phyloP scores from a whole-genome alignment of 2,888 invertebrate genomes.

The Neelides folsomi region DNA sequence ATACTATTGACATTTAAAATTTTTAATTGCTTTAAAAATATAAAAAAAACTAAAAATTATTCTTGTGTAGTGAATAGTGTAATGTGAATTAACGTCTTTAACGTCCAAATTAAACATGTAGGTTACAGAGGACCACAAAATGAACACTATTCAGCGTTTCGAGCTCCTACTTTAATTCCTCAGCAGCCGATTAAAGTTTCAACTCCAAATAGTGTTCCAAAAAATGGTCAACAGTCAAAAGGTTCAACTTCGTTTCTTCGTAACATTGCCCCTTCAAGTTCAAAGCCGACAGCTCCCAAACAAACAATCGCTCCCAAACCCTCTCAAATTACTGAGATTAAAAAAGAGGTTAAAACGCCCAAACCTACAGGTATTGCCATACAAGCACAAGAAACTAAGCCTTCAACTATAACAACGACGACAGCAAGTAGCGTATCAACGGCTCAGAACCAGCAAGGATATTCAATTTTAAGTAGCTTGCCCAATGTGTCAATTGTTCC shows the following conservation, averaged over 20 bases:
- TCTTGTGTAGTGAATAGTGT: too few species aligned
- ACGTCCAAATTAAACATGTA: too few species aligned
- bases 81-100: too few species aligned
- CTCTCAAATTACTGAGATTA: constrained; percentile 21
- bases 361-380: neutral
- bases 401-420: constrained; percentile 5
- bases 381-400: neutral
- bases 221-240: too few species aligned
- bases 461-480: constrained; percentile 28
- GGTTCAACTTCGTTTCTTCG: too few species aligned
- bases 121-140: too few species aligned
- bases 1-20: too few species aligned
- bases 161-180: constrained; percentile 18
- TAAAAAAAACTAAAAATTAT: too few species aligned
- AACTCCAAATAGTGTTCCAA: too few species aligned
- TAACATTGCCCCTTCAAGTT: neutral
- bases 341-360: constrained; percentile 11
- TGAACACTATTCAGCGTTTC: constrained; percentile 27
- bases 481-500: constrained; percentile 33
- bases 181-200: too few species aligned
- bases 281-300: neutral
- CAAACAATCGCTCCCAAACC: neutral
- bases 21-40: too few species aligned
- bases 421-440: constrained; percentile 3
- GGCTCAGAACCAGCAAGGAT: constrained; percentile 10